phyloP scores from a whole-genome alignment of 2,797 vertebrate species.

The Xenops minutus region DNA sequence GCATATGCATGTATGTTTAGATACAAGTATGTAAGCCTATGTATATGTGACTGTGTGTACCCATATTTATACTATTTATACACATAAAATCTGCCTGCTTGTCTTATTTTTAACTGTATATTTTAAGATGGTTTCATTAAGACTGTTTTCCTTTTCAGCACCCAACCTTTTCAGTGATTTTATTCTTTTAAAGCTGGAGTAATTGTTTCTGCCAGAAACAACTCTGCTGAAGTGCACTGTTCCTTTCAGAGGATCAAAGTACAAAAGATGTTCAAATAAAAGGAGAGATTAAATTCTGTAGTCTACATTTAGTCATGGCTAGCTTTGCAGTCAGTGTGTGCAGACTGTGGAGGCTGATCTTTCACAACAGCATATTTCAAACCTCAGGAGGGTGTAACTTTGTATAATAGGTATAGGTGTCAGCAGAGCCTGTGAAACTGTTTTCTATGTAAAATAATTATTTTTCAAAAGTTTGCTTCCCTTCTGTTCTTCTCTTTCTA shows the following conservation, averaged over 20 bases:
- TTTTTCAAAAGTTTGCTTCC: neutral
- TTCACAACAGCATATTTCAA: neutral
- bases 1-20: neutral
- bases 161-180: neutral
- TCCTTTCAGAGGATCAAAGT: slow-evolving; percentile 41
- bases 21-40: neutral
- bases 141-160: neutral
- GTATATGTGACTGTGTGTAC: too few relatives aligned
- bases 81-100: neutral
- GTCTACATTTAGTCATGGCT: neutral
- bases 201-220: neutral
- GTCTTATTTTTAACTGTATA: neutral
- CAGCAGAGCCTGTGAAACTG: neutral
- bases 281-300: slow-evolving; percentile 6
- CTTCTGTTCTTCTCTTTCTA: neutral
- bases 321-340: neutral
- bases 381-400: neutral
- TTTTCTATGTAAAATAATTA: neutral
- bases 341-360: neutral
- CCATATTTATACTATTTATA: too few relatives aligned
- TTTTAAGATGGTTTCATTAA: neutral
- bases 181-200: neutral
- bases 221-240: neutral
- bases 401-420: neutral
- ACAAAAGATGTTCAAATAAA: slow-evolving; percentile 31